A percentile compares a stretch with the other conserved stretches of the same genome.
These are phyloP conservation scores for Plagiodera versicolora DNA, from an alignment of 2,888 invertebrate species.

Conservation along the genomic window DNA sequence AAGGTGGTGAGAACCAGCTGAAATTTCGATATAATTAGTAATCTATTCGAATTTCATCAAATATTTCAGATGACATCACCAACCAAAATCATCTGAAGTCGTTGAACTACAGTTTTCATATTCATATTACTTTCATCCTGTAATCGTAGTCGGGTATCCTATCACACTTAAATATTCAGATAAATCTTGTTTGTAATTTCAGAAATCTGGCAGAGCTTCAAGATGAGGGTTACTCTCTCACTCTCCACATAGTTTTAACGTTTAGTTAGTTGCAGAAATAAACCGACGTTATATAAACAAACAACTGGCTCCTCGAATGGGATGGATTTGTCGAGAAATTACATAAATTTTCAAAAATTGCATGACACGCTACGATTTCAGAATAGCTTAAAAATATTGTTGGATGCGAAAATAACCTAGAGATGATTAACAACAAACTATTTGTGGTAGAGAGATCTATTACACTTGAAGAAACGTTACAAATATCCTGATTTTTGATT, in stretches of 20 bases:
- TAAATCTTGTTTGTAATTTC: neutral
- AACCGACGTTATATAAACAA: neutral
- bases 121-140: too few species aligned
- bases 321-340: neutral
- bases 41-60: too few species aligned
- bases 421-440: neutral
- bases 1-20: too few species aligned
- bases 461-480: too few species aligned
- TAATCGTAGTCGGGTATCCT: too few species aligned
- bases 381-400: neutral
- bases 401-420: neutral
- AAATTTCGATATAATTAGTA: too few species aligned
- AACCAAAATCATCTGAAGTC: too few species aligned
- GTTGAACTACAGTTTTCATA: too few species aligned
- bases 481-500: too few species aligned
- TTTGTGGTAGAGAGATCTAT: neutral
- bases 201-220: neutral
- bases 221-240: neutral
- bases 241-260: neutral
- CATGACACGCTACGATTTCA: neutral
- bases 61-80: too few species aligned
- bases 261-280: neutral
- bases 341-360: neutral
- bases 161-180: too few species aligned
- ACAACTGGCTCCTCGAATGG: neutral